phyloP scores from a whole-genome alignment of 1,140 invertebrate genomes.

The Gyrodactylus salaris region DNA sequence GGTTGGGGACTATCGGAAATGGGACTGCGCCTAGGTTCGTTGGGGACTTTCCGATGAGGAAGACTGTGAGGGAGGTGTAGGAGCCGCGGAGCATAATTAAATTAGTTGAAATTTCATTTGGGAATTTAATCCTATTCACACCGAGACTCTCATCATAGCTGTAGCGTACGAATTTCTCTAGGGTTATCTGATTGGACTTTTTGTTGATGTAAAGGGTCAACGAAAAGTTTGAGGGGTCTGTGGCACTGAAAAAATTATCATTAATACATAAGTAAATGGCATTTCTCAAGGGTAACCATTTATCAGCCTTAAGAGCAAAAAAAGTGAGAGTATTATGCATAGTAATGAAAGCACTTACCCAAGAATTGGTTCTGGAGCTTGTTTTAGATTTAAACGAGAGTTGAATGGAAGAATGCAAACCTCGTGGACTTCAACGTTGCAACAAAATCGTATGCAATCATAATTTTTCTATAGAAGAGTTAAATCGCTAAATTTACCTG shows the following conservation, averaged over 20 bases:
- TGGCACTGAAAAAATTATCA: neutral
- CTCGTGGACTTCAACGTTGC: neutral
- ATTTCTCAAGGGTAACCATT: too few species aligned
- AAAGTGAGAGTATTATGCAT: neutral
- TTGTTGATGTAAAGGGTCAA: neutral
- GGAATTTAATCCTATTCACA: neutral
- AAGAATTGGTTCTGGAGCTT: neutral
- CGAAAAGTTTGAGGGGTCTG: neutral
- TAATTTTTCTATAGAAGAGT: neutral
- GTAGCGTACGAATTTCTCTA: neutral
- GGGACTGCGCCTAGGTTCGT: neutral
- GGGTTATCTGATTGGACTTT: neutral
- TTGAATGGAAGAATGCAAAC: neutral
- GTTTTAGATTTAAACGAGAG: neutral
- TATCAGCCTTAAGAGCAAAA: too few species aligned
- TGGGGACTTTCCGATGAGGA: neutral
- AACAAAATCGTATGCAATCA: neutral
- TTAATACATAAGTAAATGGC: too few species aligned
- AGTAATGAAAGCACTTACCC: neutral
- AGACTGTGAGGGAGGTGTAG: neutral
- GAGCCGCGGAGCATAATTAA: neutral
- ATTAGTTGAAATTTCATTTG: neutral
- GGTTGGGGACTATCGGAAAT: neutral
- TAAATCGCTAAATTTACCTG: neutral
- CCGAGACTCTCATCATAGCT: neutral